A percentile compares a stretch with the other conserved stretches of the same genome.
Evolutionary conservation across 64 coral and sea anemone genomes (phyloP).

Genomic region (Trachythela sp.): DNA sequence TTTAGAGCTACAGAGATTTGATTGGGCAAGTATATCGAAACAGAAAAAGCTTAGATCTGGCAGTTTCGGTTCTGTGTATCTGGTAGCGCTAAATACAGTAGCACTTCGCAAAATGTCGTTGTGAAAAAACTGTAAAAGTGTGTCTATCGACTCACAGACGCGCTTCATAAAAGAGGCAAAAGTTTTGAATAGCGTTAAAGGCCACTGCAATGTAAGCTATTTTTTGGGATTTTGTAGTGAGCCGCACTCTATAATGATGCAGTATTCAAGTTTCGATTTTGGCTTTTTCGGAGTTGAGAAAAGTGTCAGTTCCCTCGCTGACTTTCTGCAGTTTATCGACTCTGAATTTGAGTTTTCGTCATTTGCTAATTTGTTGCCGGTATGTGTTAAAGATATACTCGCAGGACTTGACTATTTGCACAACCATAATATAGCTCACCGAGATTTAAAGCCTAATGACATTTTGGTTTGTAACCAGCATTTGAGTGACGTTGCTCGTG

Average conservation of each 20-base stretch:
- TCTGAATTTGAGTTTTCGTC: not conserved
- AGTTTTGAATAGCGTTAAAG: not conserved
- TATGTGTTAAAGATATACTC: not conserved
- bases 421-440: not conserved
- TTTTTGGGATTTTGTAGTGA: too few relatives aligned
- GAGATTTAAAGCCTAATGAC: not conserved
- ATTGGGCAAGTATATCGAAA: not conserved
- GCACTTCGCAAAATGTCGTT: not conserved
- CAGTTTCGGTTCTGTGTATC: not conserved
- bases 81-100: not conserved
- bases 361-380: not conserved
- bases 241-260: too few relatives aligned
- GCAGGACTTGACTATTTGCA: not conserved
- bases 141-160: not conserved
- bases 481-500: not conserved
- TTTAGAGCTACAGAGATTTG: too few relatives aligned
- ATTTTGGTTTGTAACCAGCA: conserved; percentile 5
- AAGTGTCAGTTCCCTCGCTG: too few relatives aligned
- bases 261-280: too few relatives aligned
- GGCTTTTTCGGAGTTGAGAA: too few relatives aligned
- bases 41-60: not conserved
- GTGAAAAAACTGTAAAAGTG: not conserved
- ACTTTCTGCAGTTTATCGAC: too few relatives aligned
- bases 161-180: not conserved
- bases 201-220: too few relatives aligned